A percentile compares a stretch with the other conserved stretches of the same genome.
These are phyloP conservation scores for Ctenoplectra terminalis DNA, from an alignment of 1,140 invertebrate genomes.

Conservation along the genomic window DNA sequence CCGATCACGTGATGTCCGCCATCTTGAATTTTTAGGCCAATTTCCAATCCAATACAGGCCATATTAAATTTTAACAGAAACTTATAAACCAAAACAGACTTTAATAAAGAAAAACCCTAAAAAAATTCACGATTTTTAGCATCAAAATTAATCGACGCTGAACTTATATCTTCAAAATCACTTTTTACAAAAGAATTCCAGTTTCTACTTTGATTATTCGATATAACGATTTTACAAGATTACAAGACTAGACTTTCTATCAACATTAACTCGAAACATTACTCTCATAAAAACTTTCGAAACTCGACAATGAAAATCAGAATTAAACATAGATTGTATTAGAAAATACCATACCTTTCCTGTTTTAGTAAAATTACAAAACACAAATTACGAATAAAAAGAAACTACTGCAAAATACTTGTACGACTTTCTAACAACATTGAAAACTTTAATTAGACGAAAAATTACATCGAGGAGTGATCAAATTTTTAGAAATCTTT, in stretches of 20 bases:
- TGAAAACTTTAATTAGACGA: slow-evolving; percentile 50
- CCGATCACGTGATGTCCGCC: background rate
- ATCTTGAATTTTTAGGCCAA: slow-evolving; percentile 7
- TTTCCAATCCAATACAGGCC: background rate
- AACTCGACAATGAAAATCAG: background rate
- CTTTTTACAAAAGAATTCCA: background rate
- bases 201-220: background rate
- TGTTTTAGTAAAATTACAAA: background rate
- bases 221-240: background rate
- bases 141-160: background rate
- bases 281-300: background rate
- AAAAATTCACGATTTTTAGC: too few relatives aligned
- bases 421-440: slow-evolving; percentile 25
- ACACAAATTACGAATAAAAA: background rate
- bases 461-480: slow-evolving; percentile 43
- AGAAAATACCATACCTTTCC: background rate
- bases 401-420: background rate
- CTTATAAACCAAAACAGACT: background rate
- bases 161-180: background rate
- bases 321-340: background rate
- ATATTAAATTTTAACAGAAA: background rate
- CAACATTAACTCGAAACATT: background rate
- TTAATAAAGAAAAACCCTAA: background rate
- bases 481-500: slow-evolving; percentile 34
- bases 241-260: too few relatives aligned